A percentile compares a stretch with the other conserved stretches of the same genome.
These are phyloP conservation scores for Neoscelio sp. DNA, from an alignment of 2,888 invertebrate species.

Conservation along the genomic window DNA sequence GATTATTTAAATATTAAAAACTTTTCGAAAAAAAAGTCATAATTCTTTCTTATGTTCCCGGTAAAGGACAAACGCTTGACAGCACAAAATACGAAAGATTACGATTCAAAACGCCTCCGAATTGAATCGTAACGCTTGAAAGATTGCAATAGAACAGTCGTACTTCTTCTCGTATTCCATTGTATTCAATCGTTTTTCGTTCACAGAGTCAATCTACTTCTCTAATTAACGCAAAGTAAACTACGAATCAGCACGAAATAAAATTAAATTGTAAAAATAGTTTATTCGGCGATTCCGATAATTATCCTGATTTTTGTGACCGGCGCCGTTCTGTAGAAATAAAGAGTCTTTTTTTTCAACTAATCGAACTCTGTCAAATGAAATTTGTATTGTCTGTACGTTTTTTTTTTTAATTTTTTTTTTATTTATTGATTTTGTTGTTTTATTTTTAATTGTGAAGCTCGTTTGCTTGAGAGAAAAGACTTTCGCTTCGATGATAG, in stretches of 20 bases:
- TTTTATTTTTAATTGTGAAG: constrained; percentile 15
- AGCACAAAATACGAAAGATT: too few relatives aligned
- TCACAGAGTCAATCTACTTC: constrained; percentile 30
- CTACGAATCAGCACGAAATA: neutral
- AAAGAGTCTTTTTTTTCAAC: too few relatives aligned
- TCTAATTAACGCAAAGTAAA: constrained; percentile 32
- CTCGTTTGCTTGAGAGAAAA: neutral
- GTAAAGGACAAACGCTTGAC: too few relatives aligned
- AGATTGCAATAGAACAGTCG: too few relatives aligned
- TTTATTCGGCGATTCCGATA: constrained; percentile 16
- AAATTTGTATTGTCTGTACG: neutral
- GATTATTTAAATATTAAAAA: too few relatives aligned
- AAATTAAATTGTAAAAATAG: too few relatives aligned
- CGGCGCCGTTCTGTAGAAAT: neutral
- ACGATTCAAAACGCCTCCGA: too few relatives aligned
- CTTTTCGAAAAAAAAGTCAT: too few relatives aligned
- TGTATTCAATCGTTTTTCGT: too few relatives aligned
- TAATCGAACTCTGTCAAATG: neutral
- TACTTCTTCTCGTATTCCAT: too few relatives aligned
- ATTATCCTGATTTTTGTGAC: constrained; percentile 7
- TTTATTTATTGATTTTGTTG: neutral
- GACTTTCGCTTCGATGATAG: constrained; percentile 21
- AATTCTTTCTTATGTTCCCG: too few relatives aligned
- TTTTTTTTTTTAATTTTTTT: neutral
- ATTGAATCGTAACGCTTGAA: too few relatives aligned